Evolutionary conservation across 2,113 vertebrate genomes (phyloP).

Genomic region (Herpetotheres cachinnans): DNA sequence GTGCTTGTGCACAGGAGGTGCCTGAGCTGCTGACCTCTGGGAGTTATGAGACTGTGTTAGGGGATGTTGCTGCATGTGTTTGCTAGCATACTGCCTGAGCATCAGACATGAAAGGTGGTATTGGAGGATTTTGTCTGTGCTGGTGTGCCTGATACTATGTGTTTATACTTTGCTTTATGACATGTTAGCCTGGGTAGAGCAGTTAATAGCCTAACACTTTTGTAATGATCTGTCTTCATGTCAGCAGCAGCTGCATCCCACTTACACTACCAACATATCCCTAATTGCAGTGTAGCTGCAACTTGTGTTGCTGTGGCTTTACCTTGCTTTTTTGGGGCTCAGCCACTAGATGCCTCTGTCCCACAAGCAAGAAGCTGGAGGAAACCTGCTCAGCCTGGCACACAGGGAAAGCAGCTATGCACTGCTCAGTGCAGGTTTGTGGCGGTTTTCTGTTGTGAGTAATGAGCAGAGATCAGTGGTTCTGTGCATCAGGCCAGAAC

Average conservation of each 20-base stretch:
- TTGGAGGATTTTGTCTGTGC: background rate
- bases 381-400: background rate
- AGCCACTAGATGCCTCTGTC: conserved; percentile 34
- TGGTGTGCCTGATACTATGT: background rate
- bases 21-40: fast-evolving
- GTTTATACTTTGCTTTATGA: background rate
- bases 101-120: fast-evolving
- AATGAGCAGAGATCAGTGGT: background rate
- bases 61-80: background rate
- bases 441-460: background rate
- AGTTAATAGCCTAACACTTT: background rate
- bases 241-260: background rate
- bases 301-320: background rate
- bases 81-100: background rate
- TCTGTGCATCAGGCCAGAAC: background rate
- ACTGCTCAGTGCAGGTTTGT: fast-evolving
- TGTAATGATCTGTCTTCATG: background rate
- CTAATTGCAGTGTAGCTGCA: fast-evolving
- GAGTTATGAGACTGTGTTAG: fast-evolving
- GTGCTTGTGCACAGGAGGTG: background rate
- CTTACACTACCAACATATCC: fast-evolving
- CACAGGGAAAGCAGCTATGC: fast-evolving
- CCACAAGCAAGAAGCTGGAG: background rate
- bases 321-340: background rate
- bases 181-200: background rate